Base-by-base conservation (phyloP, 2,113 vertebrate genomes). In the Alexandromys fortis region DNA sequence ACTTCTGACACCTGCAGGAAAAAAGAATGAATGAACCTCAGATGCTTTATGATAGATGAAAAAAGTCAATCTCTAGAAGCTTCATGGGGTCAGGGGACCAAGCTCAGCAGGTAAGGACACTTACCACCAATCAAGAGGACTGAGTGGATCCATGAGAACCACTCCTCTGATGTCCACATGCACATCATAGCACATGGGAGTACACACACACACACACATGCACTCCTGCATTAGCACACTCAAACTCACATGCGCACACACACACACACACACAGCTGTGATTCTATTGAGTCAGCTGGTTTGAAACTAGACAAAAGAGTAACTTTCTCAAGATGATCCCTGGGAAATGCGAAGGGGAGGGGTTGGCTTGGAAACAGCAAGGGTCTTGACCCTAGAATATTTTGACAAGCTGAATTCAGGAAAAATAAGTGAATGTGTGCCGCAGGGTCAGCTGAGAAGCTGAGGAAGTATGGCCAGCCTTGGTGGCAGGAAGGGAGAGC, bases 391-490 rank as follows among this genome's bases (percentile, higher is more conserved):
- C 90, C 47, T 97, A 90, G 87, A 92, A 88, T 96, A 94, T 95
- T 96, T 89, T 89, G 61, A 97, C 96, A 86, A 94, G 61, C 90
- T 92, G 93, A 42, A 89, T 81, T 95, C 89, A 96, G 94, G 81
- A 94, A 97, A 97, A 97, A 96, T 88, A 92, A 97, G 90, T 94
- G 77, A 91, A 92, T 83, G 65, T 95, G 78, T 89, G 89, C 49
- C 30, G 86, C 76, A 86, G 89, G 86, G 89, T 96, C 96, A 96
- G 78, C 88, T 78, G 42, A 75, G 89, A 91, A 91, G 89, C 82
- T 94, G 82, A 65, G 86, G 77, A 94, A 97, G 87, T 52, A 94
- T 87, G 5, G 87, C 47, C 72, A 92, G 92, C 95, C 94, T 96
- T 96, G 47, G 4, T 3, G 38, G 75, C 96, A 96, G 95, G 97